A percentile compares a stretch with the other conserved stretches of the same genome.
phyloP scores from a whole-genome alignment of 2,113 vertebrate species.

The Anser brachyrhynchus region DNA sequence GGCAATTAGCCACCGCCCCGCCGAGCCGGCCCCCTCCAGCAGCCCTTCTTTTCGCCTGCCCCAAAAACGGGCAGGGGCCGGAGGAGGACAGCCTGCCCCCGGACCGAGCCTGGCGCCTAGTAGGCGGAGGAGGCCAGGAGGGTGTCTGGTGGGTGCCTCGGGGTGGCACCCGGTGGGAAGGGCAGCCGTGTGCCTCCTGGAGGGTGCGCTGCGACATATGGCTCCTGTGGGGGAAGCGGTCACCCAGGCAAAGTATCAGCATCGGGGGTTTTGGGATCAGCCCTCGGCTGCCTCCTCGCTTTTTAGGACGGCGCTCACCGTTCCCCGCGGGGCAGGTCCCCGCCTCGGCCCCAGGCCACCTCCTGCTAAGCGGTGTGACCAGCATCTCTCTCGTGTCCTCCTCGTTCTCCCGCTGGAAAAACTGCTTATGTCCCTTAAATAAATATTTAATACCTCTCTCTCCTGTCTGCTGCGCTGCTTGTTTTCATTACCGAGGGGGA shows the following conservation, averaged over 20 bases:
- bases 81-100: too few relatives aligned
- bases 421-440: slow-evolving; percentile 2
- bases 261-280: neutral
- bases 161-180: neutral
- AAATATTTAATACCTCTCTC: slow-evolving; percentile 15
- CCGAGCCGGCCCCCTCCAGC: slow-evolving; percentile 65
- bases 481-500: neutral
- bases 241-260: neutral
- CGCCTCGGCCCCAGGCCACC: neutral
- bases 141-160: too few relatives aligned
- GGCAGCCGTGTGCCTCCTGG: accelerated
- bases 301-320: neutral
- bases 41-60: neutral
- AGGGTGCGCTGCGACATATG: neutral
- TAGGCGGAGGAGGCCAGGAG: too few relatives aligned
- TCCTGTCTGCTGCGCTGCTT: neutral
- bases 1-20: slow-evolving; percentile 99
- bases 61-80: neutral
- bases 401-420: neutral
- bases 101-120: too few relatives aligned
- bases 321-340: accelerated
- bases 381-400: neutral
- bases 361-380: neutral
- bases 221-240: accelerated
- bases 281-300: accelerated